Conservation (phyloP, 2,888 invertebrate genomes). For the Caradrina clavipalpis region DNA sequence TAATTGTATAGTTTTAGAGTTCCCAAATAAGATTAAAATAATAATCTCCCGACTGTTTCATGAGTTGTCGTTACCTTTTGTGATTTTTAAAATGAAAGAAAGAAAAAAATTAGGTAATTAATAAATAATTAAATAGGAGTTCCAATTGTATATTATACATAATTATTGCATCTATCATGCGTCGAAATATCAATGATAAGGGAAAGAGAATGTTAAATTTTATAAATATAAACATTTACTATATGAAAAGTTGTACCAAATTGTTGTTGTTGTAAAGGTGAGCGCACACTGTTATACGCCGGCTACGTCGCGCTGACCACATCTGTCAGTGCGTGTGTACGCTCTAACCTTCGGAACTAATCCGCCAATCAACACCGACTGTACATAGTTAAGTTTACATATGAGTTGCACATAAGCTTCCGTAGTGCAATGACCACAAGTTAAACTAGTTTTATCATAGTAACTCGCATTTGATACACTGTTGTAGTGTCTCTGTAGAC, state of each 20-base stretch:
- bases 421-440: conserved; percentile 36
- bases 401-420: conserved; percentile 48
- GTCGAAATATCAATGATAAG: conserved; percentile 73
- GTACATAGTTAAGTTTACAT: conserved; percentile 54
- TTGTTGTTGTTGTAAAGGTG: conserved; percentile 61
- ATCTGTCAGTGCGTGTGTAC: conserved; percentile 26
- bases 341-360: conserved; percentile 16
- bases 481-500: conserved; percentile 38
- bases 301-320: conserved; percentile 1
- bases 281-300: conserved; percentile 46
- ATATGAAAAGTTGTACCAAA: conserved; percentile 68
- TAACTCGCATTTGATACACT: conserved; percentile 33
- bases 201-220: conserved; percentile 64
- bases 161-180: conserved; percentile 82
- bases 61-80: conserved; percentile 86
- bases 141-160: conserved; percentile 90
- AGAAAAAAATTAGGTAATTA: conserved; percentile 88
- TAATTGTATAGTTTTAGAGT: conserved; percentile 56
- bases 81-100: conserved; percentile 83
- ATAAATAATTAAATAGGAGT: conserved; percentile 88
- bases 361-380: conserved; percentile 25
- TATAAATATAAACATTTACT: conserved; percentile 66
- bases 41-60: conserved; percentile 80
- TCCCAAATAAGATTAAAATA: conserved; percentile 63
- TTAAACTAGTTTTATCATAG: conserved; percentile 29